Percentiles rank a stretch among this genome's conserved stretches.
Conservation (phyloP, 2,797 vertebrate species). For the Rhodeus uyekii region DNA sequence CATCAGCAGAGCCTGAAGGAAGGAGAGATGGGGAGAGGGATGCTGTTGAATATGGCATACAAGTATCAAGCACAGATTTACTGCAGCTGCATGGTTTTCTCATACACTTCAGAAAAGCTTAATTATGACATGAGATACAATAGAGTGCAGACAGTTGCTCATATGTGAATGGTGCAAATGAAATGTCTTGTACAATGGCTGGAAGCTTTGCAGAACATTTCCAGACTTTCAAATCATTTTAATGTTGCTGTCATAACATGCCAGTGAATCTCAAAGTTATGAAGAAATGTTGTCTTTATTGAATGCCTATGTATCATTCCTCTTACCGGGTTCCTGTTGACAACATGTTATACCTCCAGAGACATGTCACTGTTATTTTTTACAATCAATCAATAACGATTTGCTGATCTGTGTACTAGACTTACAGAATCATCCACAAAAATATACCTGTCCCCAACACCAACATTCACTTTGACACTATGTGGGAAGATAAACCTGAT, state of each 20-base stretch:
- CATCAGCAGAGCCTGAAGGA: conserved; percentile 74
- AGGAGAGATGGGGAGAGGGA: conserved; percentile 16
- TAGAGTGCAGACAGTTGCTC: not conserved
- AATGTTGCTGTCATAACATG: not conserved
- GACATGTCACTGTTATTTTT: not conserved
- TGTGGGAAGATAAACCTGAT: not conserved
- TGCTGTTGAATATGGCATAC: conserved; percentile 1
- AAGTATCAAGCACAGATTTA: conserved; percentile 28
- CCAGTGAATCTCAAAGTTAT: not conserved
- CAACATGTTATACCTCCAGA: not conserved
- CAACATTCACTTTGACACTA: not conserved
- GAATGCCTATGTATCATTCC: not conserved
- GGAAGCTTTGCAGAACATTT: conserved; percentile 14
- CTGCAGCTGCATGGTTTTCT: not conserved
- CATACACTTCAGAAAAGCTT: conserved; percentile 3
- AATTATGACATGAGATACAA: conserved; percentile 24
- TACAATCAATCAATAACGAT: not conserved
- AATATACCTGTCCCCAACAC: not conserved
- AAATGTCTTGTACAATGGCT: not conserved
- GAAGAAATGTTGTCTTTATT: not conserved
- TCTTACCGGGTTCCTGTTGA: not conserved
- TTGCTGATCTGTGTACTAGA: not conserved
- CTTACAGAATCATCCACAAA: not conserved
- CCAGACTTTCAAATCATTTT: not conserved
- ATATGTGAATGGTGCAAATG: conserved; percentile 19